Base-by-base conservation (phyloP, 2,113 vertebrate species). In the Platichthys stellatus region DNA sequence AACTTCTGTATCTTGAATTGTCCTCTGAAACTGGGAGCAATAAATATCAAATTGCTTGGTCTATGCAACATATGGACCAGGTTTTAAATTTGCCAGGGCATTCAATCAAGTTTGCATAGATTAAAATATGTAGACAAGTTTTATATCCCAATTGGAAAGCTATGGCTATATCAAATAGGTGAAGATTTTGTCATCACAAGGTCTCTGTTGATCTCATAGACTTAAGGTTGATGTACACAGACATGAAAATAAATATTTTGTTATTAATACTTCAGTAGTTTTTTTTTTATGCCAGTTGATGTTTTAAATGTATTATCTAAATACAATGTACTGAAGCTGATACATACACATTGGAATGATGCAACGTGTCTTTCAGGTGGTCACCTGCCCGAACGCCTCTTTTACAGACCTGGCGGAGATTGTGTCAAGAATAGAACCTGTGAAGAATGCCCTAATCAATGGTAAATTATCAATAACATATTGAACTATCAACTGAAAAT, bases 371-470 rank as follows among this genome's bases (percentile, higher is more conserved):
- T 71, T 85, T 17, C 94, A 98, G 96, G 92, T 95, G 6, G 89
- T 96, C 86, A 96, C 95, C 17, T 98, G 95, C 90, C 96, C 97
- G n/a, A 98, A 92, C 0, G 95, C 97, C 38, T 98, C 95, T 38
- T 99, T 99, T 89, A 98, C 96, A 0, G 97, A 98, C 90, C 95
- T 99, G 71, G 97, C 97, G 0, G 97, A 97, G 92, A 98, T 98
- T 0, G 97, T 98, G 81, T 97, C 97, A 0, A 92, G 97, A 59
- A 99, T 98, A 0, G 97, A 99, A 85, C 96, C 97, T 0, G 94
- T 95, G 70, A 96, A 96, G 72, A 89, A 58, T 1, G 82, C 94
- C 0, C 0, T 90, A 0, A 88, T 95, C 5, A 93, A 96, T 0
- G 97, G 97, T 99, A 80, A 95, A 96, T 82, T 10, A 3, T 61